Conservation (phyloP, 2,113 vertebrate genomes). For the Orycteropus afer region DNA sequence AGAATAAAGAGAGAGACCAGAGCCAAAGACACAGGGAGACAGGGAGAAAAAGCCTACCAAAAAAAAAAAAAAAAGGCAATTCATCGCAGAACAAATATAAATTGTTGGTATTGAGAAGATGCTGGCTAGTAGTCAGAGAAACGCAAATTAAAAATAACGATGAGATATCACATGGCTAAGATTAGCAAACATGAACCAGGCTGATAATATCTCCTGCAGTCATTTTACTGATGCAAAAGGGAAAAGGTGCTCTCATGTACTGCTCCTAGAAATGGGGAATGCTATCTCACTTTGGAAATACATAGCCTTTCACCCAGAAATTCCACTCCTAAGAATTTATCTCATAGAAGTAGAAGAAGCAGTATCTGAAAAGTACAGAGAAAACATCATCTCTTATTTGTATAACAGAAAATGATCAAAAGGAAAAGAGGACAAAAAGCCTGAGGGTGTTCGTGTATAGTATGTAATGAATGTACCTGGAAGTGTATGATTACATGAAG, state of each 20-base stretch:
- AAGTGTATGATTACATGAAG: neutral
- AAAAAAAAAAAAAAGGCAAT: slow-evolving; percentile 28
- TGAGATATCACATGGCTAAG: neutral
- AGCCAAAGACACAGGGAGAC: neutral
- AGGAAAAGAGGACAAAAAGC: neutral
- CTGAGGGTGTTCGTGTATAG: neutral
- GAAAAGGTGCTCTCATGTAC: neutral
- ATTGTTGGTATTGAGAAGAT: slow-evolving; percentile 21
- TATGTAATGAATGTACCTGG: neutral
- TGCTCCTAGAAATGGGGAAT: neutral
- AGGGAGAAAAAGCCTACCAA: neutral
- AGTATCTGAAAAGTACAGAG: neutral
- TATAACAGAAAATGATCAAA: neutral
- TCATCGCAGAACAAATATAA: slow-evolving; percentile 29
- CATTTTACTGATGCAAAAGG: neutral
- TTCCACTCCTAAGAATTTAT: neutral
- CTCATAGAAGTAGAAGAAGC: slow-evolving; percentile 11
- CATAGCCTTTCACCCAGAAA: neutral
- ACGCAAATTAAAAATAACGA: slow-evolving; percentile 21
- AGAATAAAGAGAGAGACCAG: slow-evolving; percentile 51
- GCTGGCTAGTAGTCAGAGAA: neutral
- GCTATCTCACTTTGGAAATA: neutral
- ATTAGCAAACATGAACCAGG: neutral
- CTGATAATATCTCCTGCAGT: neutral
- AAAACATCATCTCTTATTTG: neutral